These are phyloP conservation scores for Maccullochella peelii DNA, from an alignment of 2,113 vertebrate species.

Conservation along the genomic window DNA sequence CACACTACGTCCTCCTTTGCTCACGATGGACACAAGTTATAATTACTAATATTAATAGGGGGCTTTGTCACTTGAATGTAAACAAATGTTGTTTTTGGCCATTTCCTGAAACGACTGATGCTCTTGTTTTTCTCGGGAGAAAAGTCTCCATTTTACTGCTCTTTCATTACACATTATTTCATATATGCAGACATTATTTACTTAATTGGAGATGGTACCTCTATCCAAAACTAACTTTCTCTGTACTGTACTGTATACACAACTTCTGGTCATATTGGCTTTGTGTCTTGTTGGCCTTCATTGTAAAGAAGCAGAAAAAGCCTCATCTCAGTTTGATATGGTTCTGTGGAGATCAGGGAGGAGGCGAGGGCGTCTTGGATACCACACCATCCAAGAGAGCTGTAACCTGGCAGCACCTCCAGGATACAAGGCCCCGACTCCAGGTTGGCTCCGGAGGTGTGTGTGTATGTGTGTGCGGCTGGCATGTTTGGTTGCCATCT, in stretches of 20 bases:
- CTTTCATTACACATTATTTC: not conserved
- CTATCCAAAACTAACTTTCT: not conserved
- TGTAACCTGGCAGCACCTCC: slow-evolving; percentile 71
- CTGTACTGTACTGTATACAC: not conserved
- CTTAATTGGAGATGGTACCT: not conserved
- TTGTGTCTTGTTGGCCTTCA: slow-evolving; percentile 15
- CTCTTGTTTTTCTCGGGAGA: not conserved
- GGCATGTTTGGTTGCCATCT: slow-evolving; percentile 81
- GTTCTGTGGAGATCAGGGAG: slow-evolving; percentile 56
- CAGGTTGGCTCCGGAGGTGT: slow-evolving; percentile 62
- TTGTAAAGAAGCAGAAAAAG: slow-evolving; percentile 27
- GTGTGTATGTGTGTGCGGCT: slow-evolving; percentile 47
- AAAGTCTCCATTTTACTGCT: not conserved
- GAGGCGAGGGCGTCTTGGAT: slow-evolving; percentile 48
- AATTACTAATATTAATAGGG: too few relatives aligned
- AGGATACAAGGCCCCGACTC: slow-evolving; percentile 73
- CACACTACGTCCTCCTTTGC: not conserved
- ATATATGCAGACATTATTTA: not conserved
- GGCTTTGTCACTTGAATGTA: not conserved
- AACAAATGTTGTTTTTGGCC: not conserved
- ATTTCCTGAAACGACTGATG: not conserved
- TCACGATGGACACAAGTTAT: not conserved
- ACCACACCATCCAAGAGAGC: slow-evolving; percentile 48
- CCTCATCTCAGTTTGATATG: slow-evolving; percentile 35
- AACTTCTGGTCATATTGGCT: not conserved